Base-by-base conservation (phyloP, 1,140 invertebrate genomes). In the Lordiphosa clarofinis region DNA sequence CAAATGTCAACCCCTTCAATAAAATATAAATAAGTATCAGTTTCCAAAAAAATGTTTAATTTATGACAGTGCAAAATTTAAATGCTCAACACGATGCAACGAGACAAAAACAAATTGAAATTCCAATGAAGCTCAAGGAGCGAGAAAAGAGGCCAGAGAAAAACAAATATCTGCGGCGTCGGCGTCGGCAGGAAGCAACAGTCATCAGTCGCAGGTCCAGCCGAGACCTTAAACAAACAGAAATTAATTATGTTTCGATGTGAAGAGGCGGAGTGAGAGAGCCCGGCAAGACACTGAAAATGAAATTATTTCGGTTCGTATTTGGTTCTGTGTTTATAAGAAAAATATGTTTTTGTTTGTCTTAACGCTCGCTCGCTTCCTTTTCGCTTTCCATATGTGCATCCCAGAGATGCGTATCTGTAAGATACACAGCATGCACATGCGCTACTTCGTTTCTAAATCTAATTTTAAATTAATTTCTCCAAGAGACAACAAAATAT, bases 201-300 rank as follows among this genome's bases (percentile, higher is more conserved):
- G 75, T 71, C 74, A 75, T 71, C 74, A 75, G 71, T 57, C 48
- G 62, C 56, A 58, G 62, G 58, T 37, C 33, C 70, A 49, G 24
- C 24, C 24, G 71, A 81, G 75, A 82, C 75, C 84, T 72, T 87
- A 87, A 87, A 72, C 82, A 87, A 87, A 87, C 82, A 87, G 70
- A 87, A 87, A 87, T 87, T 87, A 87, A 87, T 87, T 87, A 87
- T 87, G 82, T 82, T 87, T 73, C 79, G 79, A 86, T 86, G 72
- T 43, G 57, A 62, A 19, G 19, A 19, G 19, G 19, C 19, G 19
- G 19, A 4, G 19, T 3, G 19, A 19, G 19, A 19, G 19, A 19
- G 19, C 19, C 19, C 19, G 5, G 50, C 56, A 68, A 44, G 48
- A 48, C 43, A 56, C 56, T 69, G 67, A 81, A 74, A 82, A 75